phyloP scores from a whole-genome alignment of 1,140 invertebrate genomes.

The Scylla paramamosain region DNA sequence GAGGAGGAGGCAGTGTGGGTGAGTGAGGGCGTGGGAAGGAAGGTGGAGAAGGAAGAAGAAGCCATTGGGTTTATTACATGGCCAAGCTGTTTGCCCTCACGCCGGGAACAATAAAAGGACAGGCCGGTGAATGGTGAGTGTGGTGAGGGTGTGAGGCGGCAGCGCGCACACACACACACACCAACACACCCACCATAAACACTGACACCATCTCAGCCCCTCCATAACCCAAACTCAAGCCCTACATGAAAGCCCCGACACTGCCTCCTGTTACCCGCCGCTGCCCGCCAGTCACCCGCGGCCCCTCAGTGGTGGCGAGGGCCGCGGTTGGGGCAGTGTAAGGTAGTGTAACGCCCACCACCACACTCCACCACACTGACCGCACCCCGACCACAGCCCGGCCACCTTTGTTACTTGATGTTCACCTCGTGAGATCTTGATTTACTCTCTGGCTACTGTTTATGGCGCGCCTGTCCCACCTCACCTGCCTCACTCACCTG shows the following conservation, averaged over 20 bases:
- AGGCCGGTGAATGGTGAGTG: not conserved
- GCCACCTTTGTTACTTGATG: not conserved
- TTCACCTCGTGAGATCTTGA: not conserved
- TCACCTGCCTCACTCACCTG: not conserved
- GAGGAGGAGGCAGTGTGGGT: not conserved
- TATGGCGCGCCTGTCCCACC: not conserved
- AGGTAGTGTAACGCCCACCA: not conserved
- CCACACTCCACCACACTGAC: not conserved
- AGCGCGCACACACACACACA: not conserved
- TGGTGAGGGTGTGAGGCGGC: not conserved
- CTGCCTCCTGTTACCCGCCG: not conserved
- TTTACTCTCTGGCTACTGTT: not conserved
- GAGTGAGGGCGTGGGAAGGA: not conserved
- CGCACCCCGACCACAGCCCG: not conserved
- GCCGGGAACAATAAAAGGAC: slow-evolving; percentile 21
- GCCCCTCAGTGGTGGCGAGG: slow-evolving; percentile 40
- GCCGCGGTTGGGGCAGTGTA: slow-evolving; percentile 29
- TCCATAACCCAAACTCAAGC: not conserved
- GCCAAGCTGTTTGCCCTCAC: not conserved
- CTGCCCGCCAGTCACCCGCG: not conserved
- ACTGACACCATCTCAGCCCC: not conserved
- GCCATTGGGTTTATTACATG: not conserved
- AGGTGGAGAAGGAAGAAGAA: not conserved
- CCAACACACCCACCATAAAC: not conserved
- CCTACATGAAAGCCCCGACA: slow-evolving; percentile 26